These are phyloP conservation scores for Mareca penelope DNA, from an alignment of 2,797 vertebrate species.

Conservation along the genomic window DNA sequence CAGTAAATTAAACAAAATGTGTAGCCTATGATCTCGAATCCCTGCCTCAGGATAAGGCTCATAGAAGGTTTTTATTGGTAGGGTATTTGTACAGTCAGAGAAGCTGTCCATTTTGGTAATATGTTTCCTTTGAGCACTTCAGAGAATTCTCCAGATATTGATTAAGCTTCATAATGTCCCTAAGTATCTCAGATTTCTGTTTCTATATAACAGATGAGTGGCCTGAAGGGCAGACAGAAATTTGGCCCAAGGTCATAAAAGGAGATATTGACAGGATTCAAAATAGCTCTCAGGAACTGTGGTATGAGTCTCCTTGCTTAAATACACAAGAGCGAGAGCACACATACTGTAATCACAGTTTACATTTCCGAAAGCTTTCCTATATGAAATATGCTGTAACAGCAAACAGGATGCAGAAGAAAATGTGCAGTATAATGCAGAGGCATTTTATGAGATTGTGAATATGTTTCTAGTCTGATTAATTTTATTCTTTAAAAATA, in stretches of 20 bases:
- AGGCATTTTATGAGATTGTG: conserved; percentile 6
- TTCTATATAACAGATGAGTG: not conserved
- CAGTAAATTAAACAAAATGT: not conserved
- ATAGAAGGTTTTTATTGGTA: not conserved
- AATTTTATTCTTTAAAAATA: conserved; percentile 22
- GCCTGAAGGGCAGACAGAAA: not conserved
- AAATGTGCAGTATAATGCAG: not conserved
- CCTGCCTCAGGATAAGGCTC: not conserved
- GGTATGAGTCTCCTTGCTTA: not conserved
- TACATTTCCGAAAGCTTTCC: not conserved
- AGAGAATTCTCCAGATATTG: not conserved
- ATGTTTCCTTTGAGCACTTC: not conserved
- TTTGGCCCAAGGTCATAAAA: conserved; percentile 1
- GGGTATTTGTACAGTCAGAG: not conserved
- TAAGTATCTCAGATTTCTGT: not conserved
- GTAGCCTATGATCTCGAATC: not conserved
- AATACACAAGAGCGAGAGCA: conserved; percentile 1
- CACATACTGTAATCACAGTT: not conserved
- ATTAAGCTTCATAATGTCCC: not conserved
- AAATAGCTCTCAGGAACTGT: not conserved
- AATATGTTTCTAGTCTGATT: not conserved
- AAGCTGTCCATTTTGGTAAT: not conserved
- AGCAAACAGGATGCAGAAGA: not conserved
- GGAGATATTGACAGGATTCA: not conserved
- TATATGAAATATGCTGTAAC: not conserved